Percentiles rank a stretch among this genome's conserved stretches.
phyloP scores from a whole-genome alignment of 2,797 vertebrate species.

The Chaetophractus vellerosus region DNA sequence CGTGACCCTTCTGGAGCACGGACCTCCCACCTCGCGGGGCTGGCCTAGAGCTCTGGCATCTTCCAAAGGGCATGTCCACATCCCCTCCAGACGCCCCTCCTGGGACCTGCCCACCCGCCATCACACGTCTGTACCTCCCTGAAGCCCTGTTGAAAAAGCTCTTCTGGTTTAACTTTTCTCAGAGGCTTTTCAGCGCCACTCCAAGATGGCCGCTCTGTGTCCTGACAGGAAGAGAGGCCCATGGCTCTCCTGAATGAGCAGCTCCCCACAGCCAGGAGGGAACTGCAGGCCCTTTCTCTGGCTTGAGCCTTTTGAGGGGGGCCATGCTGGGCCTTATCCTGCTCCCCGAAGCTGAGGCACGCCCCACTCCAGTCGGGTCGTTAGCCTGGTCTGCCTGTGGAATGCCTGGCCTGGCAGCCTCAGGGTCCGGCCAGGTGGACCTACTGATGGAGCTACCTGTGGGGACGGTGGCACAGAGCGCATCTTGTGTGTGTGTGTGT shows the following conservation, averaged over 20 bases:
- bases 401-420: not conserved
- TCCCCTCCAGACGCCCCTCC: not conserved
- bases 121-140: not conserved
- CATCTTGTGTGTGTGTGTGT: not conserved
- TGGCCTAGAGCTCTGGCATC: not conserved
- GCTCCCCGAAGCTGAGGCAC: not conserved
- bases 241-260: not conserved
- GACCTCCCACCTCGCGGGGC: fast-evolving
- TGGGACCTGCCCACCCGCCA: not conserved
- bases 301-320: not conserved
- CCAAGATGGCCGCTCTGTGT: not conserved
- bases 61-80: not conserved
- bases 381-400: not conserved
- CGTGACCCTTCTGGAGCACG: not conserved
- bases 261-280: not conserved
- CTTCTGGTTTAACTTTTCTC: not conserved
- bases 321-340: not conserved
- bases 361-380: not conserved
- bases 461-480: not conserved
- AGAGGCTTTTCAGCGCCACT: not conserved
- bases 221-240: not conserved
- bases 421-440: not conserved
- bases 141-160: not conserved
- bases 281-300: not conserved
- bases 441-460: not conserved